phyloP scores from a whole-genome alignment of 1,140 invertebrate genomes.

The Saccostrea glomerata region DNA sequence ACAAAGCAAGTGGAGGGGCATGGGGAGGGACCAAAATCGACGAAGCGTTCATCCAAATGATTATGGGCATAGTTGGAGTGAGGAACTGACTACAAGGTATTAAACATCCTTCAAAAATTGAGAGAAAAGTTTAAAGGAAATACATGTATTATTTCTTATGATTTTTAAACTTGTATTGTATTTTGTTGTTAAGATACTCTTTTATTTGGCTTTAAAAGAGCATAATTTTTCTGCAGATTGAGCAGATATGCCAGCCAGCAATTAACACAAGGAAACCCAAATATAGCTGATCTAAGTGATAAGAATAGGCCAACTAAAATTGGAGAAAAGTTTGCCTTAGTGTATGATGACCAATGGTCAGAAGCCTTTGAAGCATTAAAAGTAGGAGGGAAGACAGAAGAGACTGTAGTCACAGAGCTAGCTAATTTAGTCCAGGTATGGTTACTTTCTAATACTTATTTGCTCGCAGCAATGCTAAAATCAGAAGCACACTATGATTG shows the following conservation, averaged over 20 bases:
- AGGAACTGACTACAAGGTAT: background rate
- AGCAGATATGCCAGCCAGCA: conserved; percentile 48
- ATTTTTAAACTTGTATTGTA: background rate
- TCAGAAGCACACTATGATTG: no score
- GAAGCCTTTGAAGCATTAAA: conserved; percentile 44
- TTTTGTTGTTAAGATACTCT: no score
- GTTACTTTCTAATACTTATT: background rate
- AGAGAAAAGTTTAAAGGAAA: no score
- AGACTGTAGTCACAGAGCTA: background rate
- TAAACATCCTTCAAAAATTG: background rate
- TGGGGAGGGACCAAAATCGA: conserved; percentile 61
- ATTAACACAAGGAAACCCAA: conserved; percentile 45
- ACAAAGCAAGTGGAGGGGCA: conserved; percentile 53
- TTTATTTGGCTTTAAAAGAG: no score
- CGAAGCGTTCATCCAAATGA: conserved; percentile 47
- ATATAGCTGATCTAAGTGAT: conserved; percentile 45
- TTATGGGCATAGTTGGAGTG: conserved; percentile 49
- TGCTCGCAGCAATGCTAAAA: background rate
- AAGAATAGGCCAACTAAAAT: conserved; percentile 37
- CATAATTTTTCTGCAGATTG: conserved; percentile 37
- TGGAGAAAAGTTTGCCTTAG: conserved; percentile 37
- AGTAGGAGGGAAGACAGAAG: background rate
- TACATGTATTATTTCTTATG: background rate
- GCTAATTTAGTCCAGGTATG: background rate
- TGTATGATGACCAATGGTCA: conserved; percentile 54